Conservation (phyloP, 2,797 vertebrate genomes). For the Mycteria americana region DNA sequence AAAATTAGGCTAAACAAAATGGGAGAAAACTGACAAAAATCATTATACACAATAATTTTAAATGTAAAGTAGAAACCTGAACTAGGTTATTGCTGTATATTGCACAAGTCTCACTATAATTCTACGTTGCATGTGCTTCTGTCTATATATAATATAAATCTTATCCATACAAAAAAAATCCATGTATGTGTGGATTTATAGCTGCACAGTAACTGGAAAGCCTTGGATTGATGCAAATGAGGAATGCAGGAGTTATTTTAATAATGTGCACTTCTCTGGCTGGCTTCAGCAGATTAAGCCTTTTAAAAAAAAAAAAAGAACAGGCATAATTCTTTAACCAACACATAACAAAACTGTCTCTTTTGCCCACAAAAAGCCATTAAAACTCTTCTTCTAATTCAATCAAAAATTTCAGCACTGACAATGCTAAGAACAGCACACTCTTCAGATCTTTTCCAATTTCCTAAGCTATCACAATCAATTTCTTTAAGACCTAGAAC, state of each 20-base stretch:
- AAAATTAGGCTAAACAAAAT: constrained; percentile 2
- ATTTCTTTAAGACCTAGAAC: constrained; percentile 76
- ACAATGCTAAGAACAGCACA: constrained; percentile 67
- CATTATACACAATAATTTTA: not conserved
- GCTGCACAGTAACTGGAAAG: constrained; percentile 30
- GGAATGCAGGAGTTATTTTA: constrained; percentile 60
- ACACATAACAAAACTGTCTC: constrained; percentile 24
- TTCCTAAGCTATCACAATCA: constrained; percentile 66
- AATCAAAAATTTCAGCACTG: constrained; percentile 58
- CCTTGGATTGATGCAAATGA: constrained; percentile 45
- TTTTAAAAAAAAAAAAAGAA: constrained; percentile 62
- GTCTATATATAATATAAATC: not conserved
- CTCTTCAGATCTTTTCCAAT: constrained; percentile 66
- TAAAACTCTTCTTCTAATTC: constrained; percentile 54
- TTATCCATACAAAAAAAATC: not conserved
- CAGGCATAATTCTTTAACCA: constrained; percentile 58
- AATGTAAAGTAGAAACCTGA: not conserved
- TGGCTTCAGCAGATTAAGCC: constrained; percentile 67
- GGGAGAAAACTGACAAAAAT: constrained; percentile 5
- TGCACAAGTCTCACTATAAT: not conserved
- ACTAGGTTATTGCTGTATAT: not conserved
- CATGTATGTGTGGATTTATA: constrained; percentile 8
- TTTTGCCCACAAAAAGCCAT: constrained; percentile 62
- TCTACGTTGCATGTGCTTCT: not conserved
- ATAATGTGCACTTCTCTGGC: constrained; percentile 44